A percentile compares a stretch with the other conserved stretches of the same genome.
Conservation (phyloP, 2,888 invertebrate species). For the Drosophila birchii region DNA sequence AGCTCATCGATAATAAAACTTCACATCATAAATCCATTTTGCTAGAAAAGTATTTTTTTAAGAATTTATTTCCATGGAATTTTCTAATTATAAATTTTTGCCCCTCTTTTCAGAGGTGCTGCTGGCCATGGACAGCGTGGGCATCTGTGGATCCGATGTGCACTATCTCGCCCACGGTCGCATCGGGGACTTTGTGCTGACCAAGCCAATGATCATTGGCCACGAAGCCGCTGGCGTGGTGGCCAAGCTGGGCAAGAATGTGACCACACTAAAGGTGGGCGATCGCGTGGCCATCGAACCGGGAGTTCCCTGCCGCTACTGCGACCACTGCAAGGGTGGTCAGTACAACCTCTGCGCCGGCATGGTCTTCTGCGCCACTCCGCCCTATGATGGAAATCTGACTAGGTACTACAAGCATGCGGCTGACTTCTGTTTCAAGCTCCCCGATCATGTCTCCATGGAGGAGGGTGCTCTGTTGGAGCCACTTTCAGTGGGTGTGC, state of each 20-base stretch:
- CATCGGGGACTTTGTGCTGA: conserved; percentile 94
- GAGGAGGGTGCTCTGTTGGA: conserved; percentile 98
- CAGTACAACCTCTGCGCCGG: conserved; percentile 95
- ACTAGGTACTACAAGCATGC: conserved; percentile 94
- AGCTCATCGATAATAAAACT: not conserved
- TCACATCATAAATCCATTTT: not conserved
- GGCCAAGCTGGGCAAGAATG: conserved; percentile 89
- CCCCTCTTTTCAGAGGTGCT: conserved; percentile 84
- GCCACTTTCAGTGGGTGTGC: conserved; percentile 96
- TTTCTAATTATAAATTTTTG: not conserved
- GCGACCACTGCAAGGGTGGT: conserved; percentile 93
- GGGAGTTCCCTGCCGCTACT: conserved; percentile 94
- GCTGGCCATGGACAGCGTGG: conserved; percentile 94
- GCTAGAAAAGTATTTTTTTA: not conserved
- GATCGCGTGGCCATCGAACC: conserved; percentile 98
- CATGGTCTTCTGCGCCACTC: conserved; percentile 97
- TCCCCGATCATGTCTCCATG: conserved; percentile 94
- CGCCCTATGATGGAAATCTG: conserved; percentile 95
- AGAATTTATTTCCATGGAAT: not conserved
- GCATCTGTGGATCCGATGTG: conserved; percentile 99
- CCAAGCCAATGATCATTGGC: conserved; percentile 96
- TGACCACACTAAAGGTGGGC: conserved; percentile 89
- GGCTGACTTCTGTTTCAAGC: conserved; percentile 94
- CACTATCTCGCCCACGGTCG: conserved; percentile 94
- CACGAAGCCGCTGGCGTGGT: conserved; percentile 96